Base-by-base conservation (phyloP, 2,113 vertebrate genomes). In the Cavia porcellus region DNA sequence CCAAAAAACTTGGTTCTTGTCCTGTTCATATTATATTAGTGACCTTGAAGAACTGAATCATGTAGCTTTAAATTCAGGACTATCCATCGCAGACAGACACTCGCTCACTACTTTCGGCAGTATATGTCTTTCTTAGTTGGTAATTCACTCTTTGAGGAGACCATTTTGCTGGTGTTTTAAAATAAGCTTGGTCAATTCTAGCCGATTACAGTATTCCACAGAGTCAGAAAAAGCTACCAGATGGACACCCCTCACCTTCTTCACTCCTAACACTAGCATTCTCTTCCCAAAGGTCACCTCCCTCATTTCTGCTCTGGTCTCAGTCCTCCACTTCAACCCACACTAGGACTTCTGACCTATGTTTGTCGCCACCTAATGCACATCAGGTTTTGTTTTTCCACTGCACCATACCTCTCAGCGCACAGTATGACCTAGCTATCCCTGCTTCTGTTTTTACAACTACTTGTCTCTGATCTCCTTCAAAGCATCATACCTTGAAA, bases 31-130 rank as follows among this genome's bases (percentile, higher is more conserved):
- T 52, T 55, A 52, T 89, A 32, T 17, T n/a, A 77, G 32, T 47
- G 35, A 86, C 30, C 25, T 28, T 50, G 52, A 90, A 72, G 62
- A 87, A 52, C 3, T 20, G n/a, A 79, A 87, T 24, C 72, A 32
- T 57, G 30, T 57, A 32, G 4, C 20, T 96, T 94, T 85, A 91
- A 64, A 93, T 81, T 91, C 66, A 95, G 68, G 24, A 70, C 32
- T 75, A 55, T 8, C 47, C 50, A 52, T 14, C n/a, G 70, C 66
- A 89, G 77, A 50, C 10, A 45, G 42, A 92, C 4, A 70, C 30
- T 84, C 75, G 66, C 72, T 12, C 55, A 61, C 19, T 55, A 82
- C 5, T 79, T 86, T 94, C n/a, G 30, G 50, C 42, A 1, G 25
- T 52, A 5, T 15, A 77, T 62, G 15, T 50, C 42, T 82, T 89